Evolutionary conservation across 2,888 invertebrate species (phyloP), one percentile per base, ranked within the genome.

Genomic region (Zaprionus lineosus): DNA sequence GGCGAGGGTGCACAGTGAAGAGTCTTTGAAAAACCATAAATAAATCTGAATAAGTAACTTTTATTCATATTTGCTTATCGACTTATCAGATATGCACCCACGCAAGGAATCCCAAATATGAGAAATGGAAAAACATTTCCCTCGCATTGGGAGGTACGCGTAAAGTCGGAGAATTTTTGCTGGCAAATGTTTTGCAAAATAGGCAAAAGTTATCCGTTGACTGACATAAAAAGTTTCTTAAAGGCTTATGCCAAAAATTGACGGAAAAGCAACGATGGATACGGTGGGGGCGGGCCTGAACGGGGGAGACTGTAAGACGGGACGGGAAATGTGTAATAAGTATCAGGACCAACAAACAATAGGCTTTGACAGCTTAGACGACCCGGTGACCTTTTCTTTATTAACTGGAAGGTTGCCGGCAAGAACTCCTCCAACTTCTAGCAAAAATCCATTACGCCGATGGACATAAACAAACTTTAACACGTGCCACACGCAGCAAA

Each of bases 401-500:
- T 70, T 55, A 57, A 53, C 57, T 40, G 50, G 29, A 16, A 55
- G 18, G n/a, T n/a, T n/a, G n/a, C n/a, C n/a, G 7, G 21, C n/a
- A n/a, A n/a, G n/a, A n/a, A n/a, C n/a, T n/a, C n/a, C n/a, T n/a
- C n/a, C n/a, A n/a, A n/a, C n/a, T n/a, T n/a, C n/a, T 36, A 14
- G 15, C 33, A 58, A 46, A 52, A 60, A 50, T 50, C 61, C 47
- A 18, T 40, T 48, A 8, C 39, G 21, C n/a, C 8, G 21, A 9
- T 18, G n/a, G 19, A 29, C 8, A 6, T 15, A 34, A 16, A 29
- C 11, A 36, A 34, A 34, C 28, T 43, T 4, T 31, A 33, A 51
- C 63, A 81, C 79, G 65, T 77, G 79, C 61, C 69, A 50, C 64
- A 74, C 56, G 71, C 65, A 41, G 31, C 53, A 53, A 77, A 77